A percentile compares a stretch with the other conserved stretches of the same genome.
Conservation (phyloP, 2,797 vertebrate genomes). For the Lepilemur ruficaudatus region DNA sequence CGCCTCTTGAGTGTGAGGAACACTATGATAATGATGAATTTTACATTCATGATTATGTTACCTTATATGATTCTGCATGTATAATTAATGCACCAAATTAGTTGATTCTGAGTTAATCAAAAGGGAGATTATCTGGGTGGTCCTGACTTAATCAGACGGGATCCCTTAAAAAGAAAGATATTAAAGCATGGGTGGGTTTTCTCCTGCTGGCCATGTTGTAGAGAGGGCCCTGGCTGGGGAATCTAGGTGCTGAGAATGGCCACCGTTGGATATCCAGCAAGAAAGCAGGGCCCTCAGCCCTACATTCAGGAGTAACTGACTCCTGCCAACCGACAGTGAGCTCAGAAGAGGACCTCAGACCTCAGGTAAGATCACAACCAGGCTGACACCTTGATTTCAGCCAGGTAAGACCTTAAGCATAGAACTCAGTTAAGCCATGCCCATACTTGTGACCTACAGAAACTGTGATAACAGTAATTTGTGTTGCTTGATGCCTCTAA, state of each 20-base stretch:
- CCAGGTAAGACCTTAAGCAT: background rate
- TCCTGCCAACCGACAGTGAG: background rate
- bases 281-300: background rate
- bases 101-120: conserved; percentile 2
- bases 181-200: background rate
- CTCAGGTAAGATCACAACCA: background rate
- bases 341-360: background rate
- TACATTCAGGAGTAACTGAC: background rate
- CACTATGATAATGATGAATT: background rate
- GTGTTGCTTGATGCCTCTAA: background rate
- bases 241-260: background rate
- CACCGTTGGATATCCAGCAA: background rate
- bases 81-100: background rate
- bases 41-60: background rate
- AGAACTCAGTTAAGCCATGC: background rate
- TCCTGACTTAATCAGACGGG: background rate
- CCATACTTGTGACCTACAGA: background rate
- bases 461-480: background rate
- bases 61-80: background rate
- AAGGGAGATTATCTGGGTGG: background rate
- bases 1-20: background rate
- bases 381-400: background rate
- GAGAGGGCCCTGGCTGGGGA: background rate
- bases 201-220: background rate
- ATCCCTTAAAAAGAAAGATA: background rate